These are phyloP conservation scores for Bombus waltoni DNA, from an alignment of 1,140 invertebrate species.

Conservation along the genomic window DNA sequence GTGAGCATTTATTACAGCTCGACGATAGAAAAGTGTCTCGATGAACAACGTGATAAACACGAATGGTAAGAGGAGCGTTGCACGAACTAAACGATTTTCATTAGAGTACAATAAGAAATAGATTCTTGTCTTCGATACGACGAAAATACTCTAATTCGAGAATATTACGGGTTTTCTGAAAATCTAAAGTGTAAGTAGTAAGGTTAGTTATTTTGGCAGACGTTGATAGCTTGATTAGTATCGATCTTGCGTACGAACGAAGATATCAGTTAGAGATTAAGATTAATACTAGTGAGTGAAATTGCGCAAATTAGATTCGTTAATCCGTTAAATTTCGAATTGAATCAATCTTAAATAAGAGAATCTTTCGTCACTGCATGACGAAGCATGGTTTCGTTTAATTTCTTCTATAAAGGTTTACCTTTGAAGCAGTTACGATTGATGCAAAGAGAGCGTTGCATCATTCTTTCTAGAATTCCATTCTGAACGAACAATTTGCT, in stretches of 20 bases:
- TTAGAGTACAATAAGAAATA: too few relatives aligned
- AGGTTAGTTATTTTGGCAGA: conserved; percentile 5
- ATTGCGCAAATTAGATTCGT: background rate
- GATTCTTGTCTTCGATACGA: background rate
- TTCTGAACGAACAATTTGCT: background rate
- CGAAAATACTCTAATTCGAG: background rate
- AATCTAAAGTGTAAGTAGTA: background rate
- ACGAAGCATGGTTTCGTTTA: too few relatives aligned
- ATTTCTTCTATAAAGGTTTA: background rate
- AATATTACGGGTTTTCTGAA: background rate
- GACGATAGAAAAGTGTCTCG: background rate
- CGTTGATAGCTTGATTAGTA: conserved; percentile 30
- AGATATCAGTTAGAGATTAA: background rate
- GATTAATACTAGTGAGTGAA: background rate
- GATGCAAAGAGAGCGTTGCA: background rate
- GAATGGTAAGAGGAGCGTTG: background rate
- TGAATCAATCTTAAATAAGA: background rate
- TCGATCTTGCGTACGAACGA: background rate
- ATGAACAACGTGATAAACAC: too few relatives aligned
- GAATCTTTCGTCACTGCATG: background rate
- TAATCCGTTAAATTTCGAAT: background rate
- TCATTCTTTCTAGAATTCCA: background rate
- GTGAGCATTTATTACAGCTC: background rate
- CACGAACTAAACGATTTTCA: background rate
- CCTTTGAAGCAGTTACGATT: background rate